phyloP scores from a whole-genome alignment of 2,888 invertebrate genomes.

The Lathronympha strigana region DNA sequence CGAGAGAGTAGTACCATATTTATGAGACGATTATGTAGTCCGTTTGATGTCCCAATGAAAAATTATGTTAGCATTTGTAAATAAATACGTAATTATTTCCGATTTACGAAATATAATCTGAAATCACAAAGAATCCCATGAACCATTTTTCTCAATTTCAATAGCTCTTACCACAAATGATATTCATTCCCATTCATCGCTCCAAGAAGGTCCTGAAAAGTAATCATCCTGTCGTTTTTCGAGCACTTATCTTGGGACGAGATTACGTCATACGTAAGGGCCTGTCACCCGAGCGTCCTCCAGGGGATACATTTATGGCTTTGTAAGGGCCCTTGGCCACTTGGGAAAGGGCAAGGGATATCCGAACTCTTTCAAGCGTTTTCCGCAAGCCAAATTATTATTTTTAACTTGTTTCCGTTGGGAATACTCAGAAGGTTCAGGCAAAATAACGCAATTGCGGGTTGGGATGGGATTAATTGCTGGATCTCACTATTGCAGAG shows the following conservation, averaged over 20 bases:
- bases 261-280: slow-evolving; percentile 35
- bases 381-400: slow-evolving; percentile 29
- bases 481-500: background rate
- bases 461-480: no score
- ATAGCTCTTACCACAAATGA: background rate
- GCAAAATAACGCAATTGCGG: no score
- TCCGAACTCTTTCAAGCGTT: slow-evolving; percentile 31
- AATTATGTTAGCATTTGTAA: no score
- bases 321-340: slow-evolving; percentile 28
- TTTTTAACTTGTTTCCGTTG: slow-evolving; percentile 24
- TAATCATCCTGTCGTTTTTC: slow-evolving; percentile 27
- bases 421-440: background rate
- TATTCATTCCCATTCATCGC: background rate
- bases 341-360: slow-evolving; percentile 36
- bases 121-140: no score
- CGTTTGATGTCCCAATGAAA: no score
- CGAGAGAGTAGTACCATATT: no score
- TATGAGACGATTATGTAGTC: no score
- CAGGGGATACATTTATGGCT: slow-evolving; percentile 21
- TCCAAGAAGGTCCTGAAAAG: slow-evolving; percentile 8
- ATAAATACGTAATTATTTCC: no score
- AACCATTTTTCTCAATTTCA: no score
- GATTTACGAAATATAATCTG: no score
- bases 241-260: slow-evolving; percentile 22
- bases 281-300: slow-evolving; percentile 31